Evolutionary conservation across 2,797 vertebrate species (phyloP).

Genomic region (Gephyroberyx darwinii): DNA sequence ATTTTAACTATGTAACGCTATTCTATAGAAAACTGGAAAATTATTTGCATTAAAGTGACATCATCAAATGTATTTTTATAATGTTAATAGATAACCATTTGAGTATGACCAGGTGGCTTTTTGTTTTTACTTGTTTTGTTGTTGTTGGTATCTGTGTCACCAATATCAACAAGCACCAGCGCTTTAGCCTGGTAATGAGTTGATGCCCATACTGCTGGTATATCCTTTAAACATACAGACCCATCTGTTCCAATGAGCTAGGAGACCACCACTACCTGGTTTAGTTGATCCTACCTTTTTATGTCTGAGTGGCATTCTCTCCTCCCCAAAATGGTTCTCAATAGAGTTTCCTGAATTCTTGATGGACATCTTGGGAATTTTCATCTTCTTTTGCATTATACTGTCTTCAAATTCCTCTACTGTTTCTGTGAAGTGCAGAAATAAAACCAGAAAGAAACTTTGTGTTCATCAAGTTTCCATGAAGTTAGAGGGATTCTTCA

Average conservation of each 20-base stretch:
- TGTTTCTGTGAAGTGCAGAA: conserved; percentile 86
- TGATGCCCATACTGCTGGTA: neutral
- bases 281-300: conserved; percentile 88
- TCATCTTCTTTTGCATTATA: conserved; percentile 99
- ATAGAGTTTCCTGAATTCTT: conserved; percentile 91
- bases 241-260: neutral
- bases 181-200: neutral
- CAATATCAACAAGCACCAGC: neutral
- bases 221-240: neutral
- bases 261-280: conserved; percentile 5
- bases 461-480: conserved; percentile 1
- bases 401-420: conserved; percentile 98
- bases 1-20: neutral
- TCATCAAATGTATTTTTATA: neutral
- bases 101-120: neutral
- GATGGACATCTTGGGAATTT: conserved; percentile 98
- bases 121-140: neutral
- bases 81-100: neutral
- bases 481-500: conserved; percentile 7
- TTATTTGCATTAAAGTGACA: neutral
- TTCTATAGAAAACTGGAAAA: neutral
- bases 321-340: conserved; percentile 94
- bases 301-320: conserved; percentile 94
- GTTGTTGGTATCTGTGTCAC: conserved; percentile 1
- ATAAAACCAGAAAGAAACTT: conserved; percentile 66